Percentiles rank a stretch among this genome's conserved stretches.
Conservation (phyloP, 2,113 vertebrate genomes). For the Neotoma lepida region DNA sequence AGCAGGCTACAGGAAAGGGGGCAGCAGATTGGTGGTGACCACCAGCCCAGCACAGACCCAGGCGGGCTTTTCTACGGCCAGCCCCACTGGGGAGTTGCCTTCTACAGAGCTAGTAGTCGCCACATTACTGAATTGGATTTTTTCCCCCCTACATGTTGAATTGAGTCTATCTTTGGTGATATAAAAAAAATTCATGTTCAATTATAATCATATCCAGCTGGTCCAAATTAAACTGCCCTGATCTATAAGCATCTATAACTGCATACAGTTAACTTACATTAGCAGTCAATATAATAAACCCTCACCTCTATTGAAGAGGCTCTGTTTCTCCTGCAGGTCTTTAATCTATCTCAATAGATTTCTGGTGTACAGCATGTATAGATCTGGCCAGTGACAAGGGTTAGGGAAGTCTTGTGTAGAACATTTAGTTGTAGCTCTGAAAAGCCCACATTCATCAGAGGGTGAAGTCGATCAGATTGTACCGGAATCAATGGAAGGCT, state of each 20-base stretch:
- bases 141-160: background rate
- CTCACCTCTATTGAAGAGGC: slow-evolving; percentile 86
- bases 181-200: slow-evolving; percentile 73
- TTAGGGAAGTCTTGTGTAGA: slow-evolving; percentile 90
- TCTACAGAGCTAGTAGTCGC: background rate
- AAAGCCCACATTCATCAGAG: slow-evolving; percentile 92
- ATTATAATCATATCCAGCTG: slow-evolving; percentile 80
- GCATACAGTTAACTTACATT: slow-evolving; percentile 81
- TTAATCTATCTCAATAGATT: slow-evolving; percentile 90
- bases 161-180: slow-evolving; percentile 66
- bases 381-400: slow-evolving; percentile 89
- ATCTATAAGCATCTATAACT: slow-evolving; percentile 85
- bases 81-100: rapidly evolving
- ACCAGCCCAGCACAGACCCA: rapidly evolving
- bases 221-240: slow-evolving; percentile 81
- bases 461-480: slow-evolving; percentile 92
- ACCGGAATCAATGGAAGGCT: slow-evolving; percentile 91
- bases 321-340: slow-evolving; percentile 85
- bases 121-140: slow-evolving; percentile 1
- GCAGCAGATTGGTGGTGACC: rapidly evolving
- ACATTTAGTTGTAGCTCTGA: slow-evolving; percentile 91
- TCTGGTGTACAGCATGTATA: slow-evolving; percentile 86
- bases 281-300: slow-evolving; percentile 88
- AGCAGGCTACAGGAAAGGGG: background rate
- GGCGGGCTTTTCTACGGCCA: rapidly evolving